phyloP scores from a whole-genome alignment of 2,113 vertebrate genomes.

The Pungitius pungitius region DNA sequence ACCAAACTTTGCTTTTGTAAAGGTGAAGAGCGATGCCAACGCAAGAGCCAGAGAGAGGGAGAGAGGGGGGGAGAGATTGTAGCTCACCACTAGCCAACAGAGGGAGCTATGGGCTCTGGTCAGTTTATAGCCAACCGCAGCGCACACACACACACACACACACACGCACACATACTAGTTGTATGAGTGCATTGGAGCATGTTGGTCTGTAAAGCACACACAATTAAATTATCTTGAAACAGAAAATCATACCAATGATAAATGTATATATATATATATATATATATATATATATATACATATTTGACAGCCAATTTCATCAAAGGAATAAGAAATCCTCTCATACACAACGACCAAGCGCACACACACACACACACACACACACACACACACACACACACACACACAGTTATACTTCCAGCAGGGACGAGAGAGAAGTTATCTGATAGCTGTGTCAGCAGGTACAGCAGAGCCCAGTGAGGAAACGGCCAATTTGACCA shows the following conservation, averaged over 20 bases:
- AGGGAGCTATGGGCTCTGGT: slow-evolving; percentile 77
- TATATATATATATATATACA: background rate
- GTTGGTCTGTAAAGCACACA: slow-evolving; percentile 2
- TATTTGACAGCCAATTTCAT: slow-evolving; percentile 12
- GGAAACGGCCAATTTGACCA: slow-evolving; percentile 61
- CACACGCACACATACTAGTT: slow-evolving; percentile 1
- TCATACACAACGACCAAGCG: background rate
- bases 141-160: slow-evolving; percentile 12
- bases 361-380: slow-evolving; percentile 10
- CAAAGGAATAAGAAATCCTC: slow-evolving; percentile 10
- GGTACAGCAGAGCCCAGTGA: slow-evolving; percentile 53
- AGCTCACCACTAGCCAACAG: slow-evolving; percentile 68
- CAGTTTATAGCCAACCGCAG: slow-evolving; percentile 46
- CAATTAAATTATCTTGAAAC: slow-evolving; percentile 29
- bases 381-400: slow-evolving; percentile 14
- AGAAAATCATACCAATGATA: slow-evolving; percentile 19
- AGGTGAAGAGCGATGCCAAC: background rate
- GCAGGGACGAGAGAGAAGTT: slow-evolving; percentile 46
- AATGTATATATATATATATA: slow-evolving; percentile 5
- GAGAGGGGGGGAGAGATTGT: slow-evolving; percentile 23
- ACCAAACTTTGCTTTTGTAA: slow-evolving; percentile 14
- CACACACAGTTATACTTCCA: slow-evolving; percentile 17
- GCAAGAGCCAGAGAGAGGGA: slow-evolving; percentile 4
- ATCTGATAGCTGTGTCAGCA: slow-evolving; percentile 65
- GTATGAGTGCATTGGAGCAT: slow-evolving; percentile 1